Conservation (phyloP, 2,113 vertebrate species). For the Nanorana parkeri region DNA sequence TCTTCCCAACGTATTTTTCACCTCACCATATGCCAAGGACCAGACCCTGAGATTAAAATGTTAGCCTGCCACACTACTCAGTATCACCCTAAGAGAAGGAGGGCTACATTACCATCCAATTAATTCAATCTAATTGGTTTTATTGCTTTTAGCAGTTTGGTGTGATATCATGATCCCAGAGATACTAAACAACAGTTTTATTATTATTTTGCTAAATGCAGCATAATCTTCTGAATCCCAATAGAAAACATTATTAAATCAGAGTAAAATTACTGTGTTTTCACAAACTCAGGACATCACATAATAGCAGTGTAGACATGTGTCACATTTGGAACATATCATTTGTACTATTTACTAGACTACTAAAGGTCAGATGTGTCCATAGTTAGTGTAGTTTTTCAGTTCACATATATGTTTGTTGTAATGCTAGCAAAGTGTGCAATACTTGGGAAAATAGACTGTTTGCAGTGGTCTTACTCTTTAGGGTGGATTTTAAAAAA, state of each 20-base stretch:
- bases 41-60: too few relatives aligned
- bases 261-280: neutral
- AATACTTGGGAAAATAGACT: too few relatives aligned
- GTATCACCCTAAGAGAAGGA: too few relatives aligned
- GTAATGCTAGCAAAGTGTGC: too few relatives aligned
- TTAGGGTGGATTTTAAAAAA: too few relatives aligned
- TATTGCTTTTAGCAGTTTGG: constrained; percentile 2
- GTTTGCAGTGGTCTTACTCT: too few relatives aligned
- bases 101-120: neutral
- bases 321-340: constrained; percentile 47
- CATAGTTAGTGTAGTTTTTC: too few relatives aligned
- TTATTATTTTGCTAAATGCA: neutral
- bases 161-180: neutral
- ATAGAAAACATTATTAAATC: constrained; percentile 17
- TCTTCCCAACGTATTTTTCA: too few relatives aligned
- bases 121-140: neutral
- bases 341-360: constrained; percentile 18
- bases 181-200: constrained; percentile 27
- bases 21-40: too few relatives aligned
- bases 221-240: constrained; percentile 1
- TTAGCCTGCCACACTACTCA: too few relatives aligned
- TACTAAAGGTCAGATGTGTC: neutral
- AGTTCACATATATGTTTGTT: too few relatives aligned
- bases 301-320: neutral
- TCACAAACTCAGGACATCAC: neutral